Evolutionary conservation across 2,888 invertebrate species (phyloP).

Genomic region (Hyposoter dolosus): DNA sequence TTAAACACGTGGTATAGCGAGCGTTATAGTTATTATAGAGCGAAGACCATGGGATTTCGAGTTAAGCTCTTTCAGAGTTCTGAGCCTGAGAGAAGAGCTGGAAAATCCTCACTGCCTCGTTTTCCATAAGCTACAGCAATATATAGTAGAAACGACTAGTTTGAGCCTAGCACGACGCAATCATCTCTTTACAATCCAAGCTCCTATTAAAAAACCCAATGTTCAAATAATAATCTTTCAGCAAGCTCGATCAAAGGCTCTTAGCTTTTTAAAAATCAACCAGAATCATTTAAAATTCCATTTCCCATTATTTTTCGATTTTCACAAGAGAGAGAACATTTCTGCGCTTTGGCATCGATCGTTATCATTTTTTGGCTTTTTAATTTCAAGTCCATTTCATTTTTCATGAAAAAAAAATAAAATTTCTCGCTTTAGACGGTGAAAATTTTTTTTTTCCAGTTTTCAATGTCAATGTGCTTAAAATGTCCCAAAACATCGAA

Average conservation of each 20-base stretch:
- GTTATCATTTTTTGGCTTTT: background rate
- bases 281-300: background rate
- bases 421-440: no score
- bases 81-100: constrained; percentile 40
- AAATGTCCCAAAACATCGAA: no score
- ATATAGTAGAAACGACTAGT: constrained; percentile 2
- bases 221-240: constrained; percentile 30
- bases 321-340: background rate
- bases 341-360: background rate
- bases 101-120: constrained; percentile 32
- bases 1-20: constrained; percentile 47
- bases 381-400: background rate
- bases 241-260: constrained; percentile 1
- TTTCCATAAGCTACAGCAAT: constrained; percentile 37
- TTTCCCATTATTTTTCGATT: background rate
- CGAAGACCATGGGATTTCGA: constrained; percentile 42
- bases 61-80: constrained; percentile 59
- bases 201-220: constrained; percentile 17
- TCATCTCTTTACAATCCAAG: background rate
- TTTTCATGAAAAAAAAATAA: background rate
- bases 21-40: constrained; percentile 49
- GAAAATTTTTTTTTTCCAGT: no score
- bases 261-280: background rate
- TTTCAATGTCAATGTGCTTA: no score
- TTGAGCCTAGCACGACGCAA: background rate